Base-by-base conservation (phyloP, 2,888 invertebrate species). In the Eristalis intricaria region DNA sequence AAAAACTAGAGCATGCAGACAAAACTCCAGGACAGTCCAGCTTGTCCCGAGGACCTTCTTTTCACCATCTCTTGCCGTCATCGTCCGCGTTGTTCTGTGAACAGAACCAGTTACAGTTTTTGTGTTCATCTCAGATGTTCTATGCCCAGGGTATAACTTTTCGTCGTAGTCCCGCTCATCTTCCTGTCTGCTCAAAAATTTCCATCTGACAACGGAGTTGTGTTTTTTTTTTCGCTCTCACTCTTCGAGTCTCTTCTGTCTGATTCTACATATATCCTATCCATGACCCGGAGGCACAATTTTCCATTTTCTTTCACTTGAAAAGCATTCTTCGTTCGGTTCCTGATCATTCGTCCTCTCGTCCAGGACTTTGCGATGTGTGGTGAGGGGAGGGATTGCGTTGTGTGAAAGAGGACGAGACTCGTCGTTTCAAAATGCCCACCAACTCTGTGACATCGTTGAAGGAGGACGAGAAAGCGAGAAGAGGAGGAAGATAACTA, bases 171-270 rank as follows among this genome's bases (percentile, higher is more conserved):
- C 29, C 38, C 58, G 5, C 60, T 74, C 84, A 64, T 78, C 73
- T 68, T 78, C 73, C 58, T 75, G 84, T 81, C 73, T 68, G 56
- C 69, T 65, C 15, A 65, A 63, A 74, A 79, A 79, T 74, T 43
- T 83, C 73, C 73, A 84, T 84, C 79, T 74, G 74, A 79, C 79
- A 84, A 84, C 74, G 65, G 58, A 32, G 63, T 4, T 64, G 64
- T 69, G 71, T 74, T 81, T 61, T 58, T 32, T 32, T 32, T 23
- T 43, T 40, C 4, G 40, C 29, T 19, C 26, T 29, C 10, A 13
- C 60, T 26, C 3, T 32, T 1, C 38, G 38, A 38, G 35, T 38
- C 32, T 35, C 15, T 5, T n/a, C 22, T 50, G 50, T 50, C 19
- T 63, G 63, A 38, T 78, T 78, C 64, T 68, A 68, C 69, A 22